These are phyloP conservation scores for Nomada ferruginata DNA, from an alignment of 2,888 invertebrate species.

Conservation along the genomic window DNA sequence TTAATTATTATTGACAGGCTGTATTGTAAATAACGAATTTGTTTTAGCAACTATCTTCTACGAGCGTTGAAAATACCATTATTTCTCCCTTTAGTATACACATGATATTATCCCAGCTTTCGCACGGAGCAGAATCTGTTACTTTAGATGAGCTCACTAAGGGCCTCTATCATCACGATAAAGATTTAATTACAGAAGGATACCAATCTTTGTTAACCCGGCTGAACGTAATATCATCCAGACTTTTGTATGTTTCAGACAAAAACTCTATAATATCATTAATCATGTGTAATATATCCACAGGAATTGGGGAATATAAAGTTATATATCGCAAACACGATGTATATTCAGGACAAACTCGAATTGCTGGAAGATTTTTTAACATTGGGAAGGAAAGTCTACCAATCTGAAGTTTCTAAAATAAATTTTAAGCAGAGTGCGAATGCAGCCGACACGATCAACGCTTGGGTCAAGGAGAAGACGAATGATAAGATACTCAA, in stretches of 20 bases:
- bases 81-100: conserved; percentile 81
- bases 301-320: conserved; percentile 85
- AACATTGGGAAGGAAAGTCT: conserved; percentile 87
- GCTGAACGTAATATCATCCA: conserved; percentile 71
- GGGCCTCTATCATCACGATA: conserved; percentile 62
- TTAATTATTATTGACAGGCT: not conserved
- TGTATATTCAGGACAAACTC: conserved; percentile 87
- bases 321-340: conserved; percentile 89
- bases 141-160: conserved; percentile 74
- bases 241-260: not conserved
- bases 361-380: conserved; percentile 86
- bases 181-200: conserved; percentile 53
- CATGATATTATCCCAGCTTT: conserved; percentile 78
- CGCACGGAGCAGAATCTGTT: conserved; percentile 73
- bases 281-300: not conserved
- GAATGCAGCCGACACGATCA: conserved; percentile 87
- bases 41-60: conserved; percentile 66
- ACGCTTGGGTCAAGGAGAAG: conserved; percentile 91
- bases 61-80: conserved; percentile 69
- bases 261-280: not conserved
- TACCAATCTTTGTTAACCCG: conserved; percentile 63
- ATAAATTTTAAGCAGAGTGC: conserved; percentile 86
- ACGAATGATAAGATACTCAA: conserved; percentile 93
- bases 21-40: conserved; percentile 6
- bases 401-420: conserved; percentile 87